Conservation (phyloP, 2,888 invertebrate genomes). For the Chymomyza amoena region DNA sequence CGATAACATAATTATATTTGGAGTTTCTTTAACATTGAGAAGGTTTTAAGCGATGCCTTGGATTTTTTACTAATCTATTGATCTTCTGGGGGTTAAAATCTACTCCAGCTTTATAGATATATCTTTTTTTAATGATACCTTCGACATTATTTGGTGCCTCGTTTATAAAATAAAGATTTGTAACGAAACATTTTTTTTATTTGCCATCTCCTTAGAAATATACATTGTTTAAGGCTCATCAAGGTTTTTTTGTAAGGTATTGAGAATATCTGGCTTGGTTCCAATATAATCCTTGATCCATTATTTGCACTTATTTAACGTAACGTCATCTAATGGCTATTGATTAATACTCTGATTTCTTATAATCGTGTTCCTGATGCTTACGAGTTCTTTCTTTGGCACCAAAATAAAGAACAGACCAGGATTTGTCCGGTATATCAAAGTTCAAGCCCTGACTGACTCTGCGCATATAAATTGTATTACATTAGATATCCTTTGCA, state of each 20-base stretch:
- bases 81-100: too few relatives aligned
- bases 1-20: too few relatives aligned
- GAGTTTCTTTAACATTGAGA: too few relatives aligned
- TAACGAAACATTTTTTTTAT: neutral
- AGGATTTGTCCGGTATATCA: slow-evolving; percentile 62
- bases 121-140: too few relatives aligned
- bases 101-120: too few relatives aligned
- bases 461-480: slow-evolving; percentile 3
- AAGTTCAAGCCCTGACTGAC: slow-evolving; percentile 8
- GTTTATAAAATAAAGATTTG: too few relatives aligned
- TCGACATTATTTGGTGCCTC: too few relatives aligned
- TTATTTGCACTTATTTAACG: neutral
- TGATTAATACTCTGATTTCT: neutral
- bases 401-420: slow-evolving; percentile 59
- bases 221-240: neutral
- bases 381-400: slow-evolving; percentile 24
- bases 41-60: too few relatives aligned
- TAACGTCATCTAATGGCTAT: neutral
- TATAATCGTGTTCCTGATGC: slow-evolving; percentile 24
- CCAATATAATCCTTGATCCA: neutral
- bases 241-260: neutral
- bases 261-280: neutral
- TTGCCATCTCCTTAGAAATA: neutral
- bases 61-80: too few relatives aligned
- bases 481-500: neutral